Base-by-base conservation (phyloP, 2,888 invertebrate species). In the Andrena praecox region DNA sequence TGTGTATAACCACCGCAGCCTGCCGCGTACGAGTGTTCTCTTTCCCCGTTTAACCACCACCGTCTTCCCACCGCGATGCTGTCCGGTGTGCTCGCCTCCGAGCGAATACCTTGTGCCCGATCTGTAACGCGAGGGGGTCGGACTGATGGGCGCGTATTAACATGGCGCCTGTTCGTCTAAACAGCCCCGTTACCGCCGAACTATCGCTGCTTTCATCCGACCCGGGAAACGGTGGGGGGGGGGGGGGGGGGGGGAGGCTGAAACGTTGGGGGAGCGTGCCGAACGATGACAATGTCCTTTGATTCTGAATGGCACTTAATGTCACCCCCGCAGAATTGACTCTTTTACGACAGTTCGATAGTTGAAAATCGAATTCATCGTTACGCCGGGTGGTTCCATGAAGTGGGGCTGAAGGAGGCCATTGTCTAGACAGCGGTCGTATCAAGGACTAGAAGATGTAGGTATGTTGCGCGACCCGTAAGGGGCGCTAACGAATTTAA, bases 1-100 rank as follows among this genome's bases (percentile, higher is more conserved):
- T 80, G 85, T 80, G 85, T 82, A 78, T 86, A 87, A 87, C 87
- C 76, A 69, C 63, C 60, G 59, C 82, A 24, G 69, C 33, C 79
- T 27, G 54, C 80, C 78, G 59, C 71, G 68, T 62, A 73, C 73
- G 71, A 72, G 56, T 77, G 56, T 77, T 71, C 71, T 78, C 80
- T 77, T 66, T 67, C 76, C 70, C 67, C 75, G 77, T 74, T 70
- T 81, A 77, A 81, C 63, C 75, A 64, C 27, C 66, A 27, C 62
- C 50, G 35, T 20, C 31, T 48, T 50, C 60, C 27, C n/a, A 20
- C 31, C 16, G n/a, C 10, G 62, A 54, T 67, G 35, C 42, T 31
- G 60, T 12, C 59, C 16, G 31, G 68, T 42, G 50, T 24, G 29
- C 27, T 33, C 73, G 69, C 59, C 42, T 70, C 12, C 60, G 6